A percentile compares a stretch with the other conserved stretches of the same genome.
These are phyloP conservation scores for Fopius arisanus DNA, from an alignment of 1,140 invertebrate genomes.

Conservation along the genomic window DNA sequence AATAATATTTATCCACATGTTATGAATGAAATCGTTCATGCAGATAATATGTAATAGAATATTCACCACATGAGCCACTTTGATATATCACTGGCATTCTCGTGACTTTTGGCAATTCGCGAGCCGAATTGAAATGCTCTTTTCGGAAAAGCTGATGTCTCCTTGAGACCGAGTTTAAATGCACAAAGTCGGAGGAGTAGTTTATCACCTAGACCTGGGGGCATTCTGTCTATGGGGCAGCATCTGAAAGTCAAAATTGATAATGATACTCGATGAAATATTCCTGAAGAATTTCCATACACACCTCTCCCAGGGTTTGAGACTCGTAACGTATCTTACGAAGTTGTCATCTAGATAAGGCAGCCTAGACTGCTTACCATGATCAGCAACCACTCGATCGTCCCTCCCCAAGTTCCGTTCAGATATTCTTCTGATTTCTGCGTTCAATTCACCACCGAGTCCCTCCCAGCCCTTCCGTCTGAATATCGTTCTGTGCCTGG, in stretches of 20 bases:
- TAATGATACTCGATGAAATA: not conserved
- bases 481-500: slow-evolving; percentile 81
- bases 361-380: slow-evolving; percentile 80
- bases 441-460: slow-evolving; percentile 74
- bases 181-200: slow-evolving; percentile 85
- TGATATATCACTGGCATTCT: slow-evolving; percentile 85
- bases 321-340: slow-evolving; percentile 74
- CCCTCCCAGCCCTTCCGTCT: slow-evolving; percentile 73
- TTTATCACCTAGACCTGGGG: slow-evolving; percentile 91
- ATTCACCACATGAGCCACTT: slow-evolving; percentile 51
- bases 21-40: too few relatives aligned
- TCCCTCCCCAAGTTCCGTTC: slow-evolving; percentile 92
- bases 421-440: slow-evolving; percentile 87
- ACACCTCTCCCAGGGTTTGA: slow-evolving; percentile 82
- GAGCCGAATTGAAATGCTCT: slow-evolving; percentile 98
- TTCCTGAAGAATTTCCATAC: not conserved
- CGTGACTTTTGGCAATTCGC: slow-evolving; percentile 90
- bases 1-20: too few relatives aligned
- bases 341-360: slow-evolving; percentile 96
- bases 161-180: slow-evolving; percentile 72
- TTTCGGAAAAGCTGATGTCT: slow-evolving; percentile 80
- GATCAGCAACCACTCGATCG: slow-evolving; percentile 85
- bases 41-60: not conserved
- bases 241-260: slow-evolving; percentile 64
- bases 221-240: slow-evolving; percentile 70